phyloP scores from a whole-genome alignment of 2,797 vertebrate species.

The Acropternis orthonyx region DNA sequence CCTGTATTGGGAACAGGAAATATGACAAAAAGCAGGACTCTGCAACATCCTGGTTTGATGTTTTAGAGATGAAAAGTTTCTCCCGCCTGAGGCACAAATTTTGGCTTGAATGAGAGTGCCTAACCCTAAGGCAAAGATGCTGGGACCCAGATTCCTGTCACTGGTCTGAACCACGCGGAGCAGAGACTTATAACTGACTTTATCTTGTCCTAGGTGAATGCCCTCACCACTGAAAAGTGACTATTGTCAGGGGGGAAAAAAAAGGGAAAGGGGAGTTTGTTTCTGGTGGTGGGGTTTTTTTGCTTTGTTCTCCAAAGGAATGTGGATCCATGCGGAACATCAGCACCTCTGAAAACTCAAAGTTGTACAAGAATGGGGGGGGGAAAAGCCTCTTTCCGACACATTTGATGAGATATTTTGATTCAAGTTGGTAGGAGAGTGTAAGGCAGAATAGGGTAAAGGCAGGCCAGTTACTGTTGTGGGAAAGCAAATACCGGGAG shows the following conservation, averaged over 20 bases:
- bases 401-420: not conserved
- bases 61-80: constrained; percentile 22
- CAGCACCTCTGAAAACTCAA: not conserved
- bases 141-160: not conserved
- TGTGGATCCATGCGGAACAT: not conserved
- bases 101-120: constrained; percentile 26
- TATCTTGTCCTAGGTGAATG: not conserved
- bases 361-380: not conserved
- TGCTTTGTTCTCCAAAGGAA: not conserved
- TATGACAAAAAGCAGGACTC: not conserved
- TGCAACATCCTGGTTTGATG: not conserved
- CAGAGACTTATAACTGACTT: not conserved
- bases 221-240: not conserved
- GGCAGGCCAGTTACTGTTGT: not conserved
- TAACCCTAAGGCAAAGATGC: not conserved
- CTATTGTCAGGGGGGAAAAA: not conserved
- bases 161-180: not conserved
- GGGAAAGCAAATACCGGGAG: not conserved
- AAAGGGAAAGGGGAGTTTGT: not conserved
- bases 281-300: not conserved
- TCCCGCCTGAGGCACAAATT: constrained; percentile 21
- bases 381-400: fast-evolving
- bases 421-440: not conserved
- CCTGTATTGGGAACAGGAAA: not conserved
- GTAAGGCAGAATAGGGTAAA: not conserved